phyloP scores from a whole-genome alignment of 2,888 invertebrate genomes.

The Lycia hirtaria region DNA sequence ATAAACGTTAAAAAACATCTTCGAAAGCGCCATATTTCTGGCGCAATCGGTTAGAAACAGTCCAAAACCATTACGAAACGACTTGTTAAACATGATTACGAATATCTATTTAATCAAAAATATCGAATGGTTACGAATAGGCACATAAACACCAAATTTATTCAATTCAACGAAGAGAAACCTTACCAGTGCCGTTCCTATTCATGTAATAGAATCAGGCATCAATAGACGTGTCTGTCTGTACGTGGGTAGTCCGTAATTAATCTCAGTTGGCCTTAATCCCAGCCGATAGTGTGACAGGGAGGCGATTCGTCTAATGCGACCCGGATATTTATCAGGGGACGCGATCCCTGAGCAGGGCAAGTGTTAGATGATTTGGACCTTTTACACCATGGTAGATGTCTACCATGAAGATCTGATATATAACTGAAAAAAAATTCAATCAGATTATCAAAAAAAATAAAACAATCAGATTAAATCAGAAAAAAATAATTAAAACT shows the following conservation, averaged over 20 bases:
- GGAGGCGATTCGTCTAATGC: slow-evolving; percentile 32
- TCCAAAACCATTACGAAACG: no score
- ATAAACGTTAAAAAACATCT: no score
- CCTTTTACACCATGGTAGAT: background rate
- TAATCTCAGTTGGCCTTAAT: slow-evolving; percentile 72
- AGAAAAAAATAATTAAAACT: no score
- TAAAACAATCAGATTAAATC: no score
- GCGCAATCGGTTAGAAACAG: no score
- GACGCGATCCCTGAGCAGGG: slow-evolving; percentile 17
- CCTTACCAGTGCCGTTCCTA: background rate
- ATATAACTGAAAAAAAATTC: no score
- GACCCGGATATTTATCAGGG: slow-evolving; percentile 43
- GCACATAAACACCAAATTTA: background rate
- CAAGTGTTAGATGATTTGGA: slow-evolving; percentile 6
- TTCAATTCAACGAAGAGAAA: background rate
- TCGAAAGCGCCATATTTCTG: no score
- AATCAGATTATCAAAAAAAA: no score
- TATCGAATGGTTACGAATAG: no score
- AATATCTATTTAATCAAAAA: no score
- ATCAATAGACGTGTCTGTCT: slow-evolving; percentile 38
- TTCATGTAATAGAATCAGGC: slow-evolving; percentile 29
- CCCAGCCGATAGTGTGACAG: slow-evolving; percentile 50
- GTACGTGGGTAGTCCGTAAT: slow-evolving; percentile 51
- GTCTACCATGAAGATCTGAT: no score
- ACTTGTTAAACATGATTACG: no score